phyloP scores from a whole-genome alignment of 2,113 vertebrate species.

The Forbesichthys agassizii region DNA sequence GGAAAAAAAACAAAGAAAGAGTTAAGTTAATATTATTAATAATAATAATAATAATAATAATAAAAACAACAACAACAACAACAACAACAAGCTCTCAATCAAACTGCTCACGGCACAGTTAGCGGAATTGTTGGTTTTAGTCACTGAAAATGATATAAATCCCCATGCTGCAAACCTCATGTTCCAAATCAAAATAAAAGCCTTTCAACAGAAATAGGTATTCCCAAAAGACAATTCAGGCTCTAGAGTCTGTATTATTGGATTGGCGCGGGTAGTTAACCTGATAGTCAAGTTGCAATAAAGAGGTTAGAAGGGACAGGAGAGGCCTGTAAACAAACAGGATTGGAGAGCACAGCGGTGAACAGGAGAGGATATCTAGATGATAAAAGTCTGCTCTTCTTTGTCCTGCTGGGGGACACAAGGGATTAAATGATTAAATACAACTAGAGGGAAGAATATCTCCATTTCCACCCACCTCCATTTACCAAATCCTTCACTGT shows the following conservation, averaged over 20 bases:
- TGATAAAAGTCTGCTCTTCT: conserved; percentile 38
- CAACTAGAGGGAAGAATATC: conserved; percentile 22
- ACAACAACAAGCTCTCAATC: background rate
- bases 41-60: background rate
- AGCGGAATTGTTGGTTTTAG: no score
- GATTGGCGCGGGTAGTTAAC: conserved; percentile 40
- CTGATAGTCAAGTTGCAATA: conserved; percentile 26
- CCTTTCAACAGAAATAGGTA: background rate
- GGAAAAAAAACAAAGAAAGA: background rate
- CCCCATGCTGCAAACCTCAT: background rate
- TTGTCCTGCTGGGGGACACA: conserved; percentile 32
- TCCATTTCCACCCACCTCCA: background rate
- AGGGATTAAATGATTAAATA: conserved; percentile 61
- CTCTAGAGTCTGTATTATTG: conserved; percentile 31
- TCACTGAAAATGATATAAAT: background rate
- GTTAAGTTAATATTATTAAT: background rate
- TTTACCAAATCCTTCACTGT: background rate
- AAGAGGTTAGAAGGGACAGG: conserved; percentile 35
- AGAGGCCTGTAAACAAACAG: conserved; percentile 35
- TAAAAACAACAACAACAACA: background rate
- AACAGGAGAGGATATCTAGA: conserved; percentile 57
- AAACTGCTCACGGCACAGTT: background rate
- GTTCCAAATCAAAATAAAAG: conserved; percentile 1
- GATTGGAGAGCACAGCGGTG: conserved; percentile 57
- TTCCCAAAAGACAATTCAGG: conserved; percentile 11